Evolutionary conservation across 2,888 invertebrate genomes (phyloP).

Genomic region (Phytoseiulus persimilis): DNA sequence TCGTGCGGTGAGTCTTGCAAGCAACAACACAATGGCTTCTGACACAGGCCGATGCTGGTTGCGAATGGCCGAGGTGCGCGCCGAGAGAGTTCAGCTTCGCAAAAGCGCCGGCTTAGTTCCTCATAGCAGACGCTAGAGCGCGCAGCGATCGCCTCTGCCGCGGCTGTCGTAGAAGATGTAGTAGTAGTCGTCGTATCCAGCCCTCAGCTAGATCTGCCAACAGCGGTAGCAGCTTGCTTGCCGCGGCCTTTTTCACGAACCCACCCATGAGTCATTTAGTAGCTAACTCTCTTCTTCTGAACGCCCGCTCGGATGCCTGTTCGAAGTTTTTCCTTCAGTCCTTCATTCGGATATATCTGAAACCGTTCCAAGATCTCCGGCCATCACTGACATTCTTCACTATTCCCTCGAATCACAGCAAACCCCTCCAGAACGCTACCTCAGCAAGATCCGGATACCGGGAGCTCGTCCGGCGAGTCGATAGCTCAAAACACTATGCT

Average conservation of each 20-base stretch:
- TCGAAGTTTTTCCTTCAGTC: neutral
- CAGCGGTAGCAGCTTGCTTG: conserved; percentile 5
- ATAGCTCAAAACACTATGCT: too few species aligned
- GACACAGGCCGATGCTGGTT: neutral
- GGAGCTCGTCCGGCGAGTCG: too few species aligned
- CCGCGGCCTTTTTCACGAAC: neutral
- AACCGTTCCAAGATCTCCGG: neutral
- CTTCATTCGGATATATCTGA: neutral
- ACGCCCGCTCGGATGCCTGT: too few species aligned
- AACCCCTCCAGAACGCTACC: too few species aligned
- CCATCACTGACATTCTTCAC: too few species aligned
- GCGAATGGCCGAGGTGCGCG: neutral
- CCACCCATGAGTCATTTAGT: conserved; percentile 5
- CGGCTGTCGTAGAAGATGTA: neutral
- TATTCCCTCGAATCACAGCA: too few species aligned
- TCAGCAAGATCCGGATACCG: too few species aligned
- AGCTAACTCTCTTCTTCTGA: neutral
- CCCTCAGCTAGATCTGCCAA: neutral
- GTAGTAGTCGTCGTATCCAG: neutral
- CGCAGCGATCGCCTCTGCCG: neutral
- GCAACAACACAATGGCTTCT: neutral
- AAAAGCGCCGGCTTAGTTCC: neutral
- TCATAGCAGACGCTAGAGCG: neutral
- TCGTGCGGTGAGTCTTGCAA: neutral
- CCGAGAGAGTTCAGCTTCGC: conserved; percentile 5